Percentiles rank a stretch among this genome's conserved stretches.
These are phyloP conservation scores for Sussaba pulchella DNA, from an alignment of 2,888 invertebrate species.

Conservation along the genomic window DNA sequence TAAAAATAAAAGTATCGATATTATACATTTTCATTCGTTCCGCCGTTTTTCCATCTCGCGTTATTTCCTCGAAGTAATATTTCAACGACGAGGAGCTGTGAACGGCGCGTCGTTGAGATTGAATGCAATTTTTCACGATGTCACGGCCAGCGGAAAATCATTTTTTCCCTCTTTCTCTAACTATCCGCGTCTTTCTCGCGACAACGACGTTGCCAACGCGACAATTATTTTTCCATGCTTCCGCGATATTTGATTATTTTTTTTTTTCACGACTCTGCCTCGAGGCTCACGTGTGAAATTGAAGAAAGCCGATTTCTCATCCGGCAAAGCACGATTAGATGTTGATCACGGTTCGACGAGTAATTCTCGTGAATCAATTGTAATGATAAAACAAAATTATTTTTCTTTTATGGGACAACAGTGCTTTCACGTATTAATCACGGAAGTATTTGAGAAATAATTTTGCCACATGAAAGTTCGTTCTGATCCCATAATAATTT, in stretches of 20 bases:
- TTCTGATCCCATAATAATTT: too few species aligned
- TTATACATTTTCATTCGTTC: neutral
- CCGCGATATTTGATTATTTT: neutral
- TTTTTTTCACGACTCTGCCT: neutral
- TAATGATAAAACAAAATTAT: too few species aligned
- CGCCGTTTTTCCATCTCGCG: neutral
- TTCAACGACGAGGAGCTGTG: neutral
- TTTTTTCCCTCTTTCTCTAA: neutral
- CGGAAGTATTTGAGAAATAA: too few species aligned
- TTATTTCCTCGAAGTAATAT: neutral
- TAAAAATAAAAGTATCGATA: neutral
- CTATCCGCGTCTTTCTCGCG: neutral
- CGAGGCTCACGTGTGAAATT: constrained; percentile 1
- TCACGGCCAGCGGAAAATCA: neutral
- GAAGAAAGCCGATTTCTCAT: constrained; percentile 32
- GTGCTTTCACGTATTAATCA: too few species aligned
- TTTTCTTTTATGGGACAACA: too few species aligned
- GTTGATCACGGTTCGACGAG: too few species aligned
- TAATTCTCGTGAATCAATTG: too few species aligned
- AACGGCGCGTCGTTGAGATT: neutral
- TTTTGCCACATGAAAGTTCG: too few species aligned
- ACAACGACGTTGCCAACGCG: neutral
- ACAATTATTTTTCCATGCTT: neutral
- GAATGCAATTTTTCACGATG: constrained; percentile 6
- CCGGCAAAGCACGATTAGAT: too few species aligned